Evolutionary conservation across 92 coral and sea anemone genomes (phyloP).

Genomic region (Siderastrea radians): DNA sequence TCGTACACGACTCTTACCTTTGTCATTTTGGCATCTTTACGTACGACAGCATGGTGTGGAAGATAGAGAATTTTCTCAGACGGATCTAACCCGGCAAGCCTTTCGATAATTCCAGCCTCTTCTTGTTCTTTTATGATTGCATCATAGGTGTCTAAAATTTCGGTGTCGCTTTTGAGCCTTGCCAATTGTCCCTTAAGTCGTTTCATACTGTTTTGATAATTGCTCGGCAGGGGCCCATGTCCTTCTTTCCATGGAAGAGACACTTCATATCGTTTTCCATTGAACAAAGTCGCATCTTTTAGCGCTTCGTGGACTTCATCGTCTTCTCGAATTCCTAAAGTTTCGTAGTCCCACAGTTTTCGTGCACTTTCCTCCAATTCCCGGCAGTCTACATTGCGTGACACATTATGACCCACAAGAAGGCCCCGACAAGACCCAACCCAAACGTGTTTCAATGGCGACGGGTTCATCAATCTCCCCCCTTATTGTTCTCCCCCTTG

Average conservation of each 20-base stretch:
- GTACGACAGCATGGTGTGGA: conserved; percentile 1
- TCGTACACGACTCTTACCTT: conserved; percentile 34
- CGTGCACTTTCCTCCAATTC: background rate
- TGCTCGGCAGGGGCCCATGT: conserved; percentile 34
- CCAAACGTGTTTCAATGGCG: background rate
- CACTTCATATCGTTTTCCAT: conserved; percentile 16
- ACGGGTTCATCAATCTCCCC: background rate
- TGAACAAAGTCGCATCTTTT: conserved; percentile 9
- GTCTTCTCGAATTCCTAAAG: background rate
- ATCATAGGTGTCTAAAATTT: background rate
- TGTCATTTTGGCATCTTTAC: conserved; percentile 16
- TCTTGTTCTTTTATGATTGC: conserved; percentile 25
- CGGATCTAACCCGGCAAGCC: no score
- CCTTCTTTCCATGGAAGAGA: conserved; percentile 10
- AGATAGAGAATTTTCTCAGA: no score
- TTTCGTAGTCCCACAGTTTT: conserved; percentile 10
- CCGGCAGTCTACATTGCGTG: background rate
- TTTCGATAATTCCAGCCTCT: conserved; percentile 36
- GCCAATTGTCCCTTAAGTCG: background rate
- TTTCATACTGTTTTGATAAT: conserved; percentile 31
- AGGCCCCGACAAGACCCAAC: conserved; percentile 37
- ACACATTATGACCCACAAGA: background rate
- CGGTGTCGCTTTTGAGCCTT: background rate
- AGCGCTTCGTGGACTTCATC: conserved; percentile 31
- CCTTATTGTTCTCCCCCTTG: background rate